A percentile compares a stretch with the other conserved stretches of the same genome.
Conservation (phyloP, 2,797 vertebrate species). For the Melanotaenia maccullochi region DNA sequence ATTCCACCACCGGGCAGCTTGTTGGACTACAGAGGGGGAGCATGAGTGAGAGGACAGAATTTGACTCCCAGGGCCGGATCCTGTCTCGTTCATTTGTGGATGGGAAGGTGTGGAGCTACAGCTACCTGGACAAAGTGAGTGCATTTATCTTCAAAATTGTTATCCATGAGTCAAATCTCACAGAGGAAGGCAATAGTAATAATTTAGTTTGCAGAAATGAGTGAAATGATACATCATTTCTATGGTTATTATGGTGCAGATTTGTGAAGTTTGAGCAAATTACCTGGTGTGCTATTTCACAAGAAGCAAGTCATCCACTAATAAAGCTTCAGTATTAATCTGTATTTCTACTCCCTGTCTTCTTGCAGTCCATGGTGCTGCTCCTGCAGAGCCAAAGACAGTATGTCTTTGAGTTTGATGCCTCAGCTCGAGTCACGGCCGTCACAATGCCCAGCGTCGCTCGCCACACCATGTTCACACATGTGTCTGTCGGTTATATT, state of each 20-base stretch:
- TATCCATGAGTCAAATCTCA: conserved; percentile 16
- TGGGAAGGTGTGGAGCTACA: conserved; percentile 98
- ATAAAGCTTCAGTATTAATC: conserved; percentile 62
- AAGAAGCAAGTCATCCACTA: conserved; percentile 58
- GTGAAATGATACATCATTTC: conserved; percentile 65
- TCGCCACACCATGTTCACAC: conserved; percentile 97
- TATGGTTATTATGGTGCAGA: conserved; percentile 61
- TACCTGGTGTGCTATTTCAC: conserved; percentile 59
- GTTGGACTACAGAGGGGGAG: conserved; percentile 95
- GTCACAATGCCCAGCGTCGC: conserved; percentile 99
- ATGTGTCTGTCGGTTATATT: conserved; percentile 96
- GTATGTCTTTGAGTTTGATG: conserved; percentile 97
- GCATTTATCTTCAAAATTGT: conserved; percentile 31
- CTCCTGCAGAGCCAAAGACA: conserved; percentile 97
- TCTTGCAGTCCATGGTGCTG: conserved; percentile 94
- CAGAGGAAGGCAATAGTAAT: conserved; percentile 29
- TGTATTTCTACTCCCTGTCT: conserved; percentile 30
- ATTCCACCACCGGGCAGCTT: conserved; percentile 92
- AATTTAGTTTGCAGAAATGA: conserved; percentile 53
- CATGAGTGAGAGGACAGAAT: conserved; percentile 96
- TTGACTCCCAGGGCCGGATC: conserved; percentile 93
- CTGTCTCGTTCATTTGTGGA: conserved; percentile 94
- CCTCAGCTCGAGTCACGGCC: conserved; percentile 91
- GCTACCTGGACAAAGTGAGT: conserved; percentile 92
- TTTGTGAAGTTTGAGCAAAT: conserved; percentile 62